Conservation (phyloP, 2,888 invertebrate species). For the Norana najaformis region DNA sequence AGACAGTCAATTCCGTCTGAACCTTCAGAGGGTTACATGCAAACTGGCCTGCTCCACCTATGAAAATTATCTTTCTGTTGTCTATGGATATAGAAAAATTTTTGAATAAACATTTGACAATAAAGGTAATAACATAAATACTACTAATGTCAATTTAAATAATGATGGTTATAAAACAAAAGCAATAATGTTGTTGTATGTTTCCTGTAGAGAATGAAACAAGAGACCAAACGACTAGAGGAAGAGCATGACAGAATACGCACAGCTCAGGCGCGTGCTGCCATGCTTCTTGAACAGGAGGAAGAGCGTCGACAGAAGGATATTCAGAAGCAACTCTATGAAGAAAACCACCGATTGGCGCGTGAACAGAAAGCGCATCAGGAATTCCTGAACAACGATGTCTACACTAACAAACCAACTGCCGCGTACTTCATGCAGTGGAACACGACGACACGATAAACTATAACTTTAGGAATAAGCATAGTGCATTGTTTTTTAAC, state of each 20-base stretch:
- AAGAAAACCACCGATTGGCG: slow-evolving; percentile 76
- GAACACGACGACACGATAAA: slow-evolving; percentile 79
- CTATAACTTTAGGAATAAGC: neutral
- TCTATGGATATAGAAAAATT: too few relatives aligned
- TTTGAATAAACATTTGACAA: neutral
- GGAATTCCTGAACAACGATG: slow-evolving; percentile 74
- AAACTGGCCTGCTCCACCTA: too few relatives aligned
- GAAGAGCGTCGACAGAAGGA: slow-evolving; percentile 71
- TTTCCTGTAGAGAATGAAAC: slow-evolving; percentile 44
- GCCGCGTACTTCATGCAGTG: slow-evolving; percentile 84
- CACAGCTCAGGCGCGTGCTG: slow-evolving; percentile 73
- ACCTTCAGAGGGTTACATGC: too few relatives aligned
- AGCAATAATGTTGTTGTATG: neutral
- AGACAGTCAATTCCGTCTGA: too few relatives aligned
- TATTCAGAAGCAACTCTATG: slow-evolving; percentile 69
- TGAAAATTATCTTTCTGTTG: too few relatives aligned
- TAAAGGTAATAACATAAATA: slow-evolving; percentile 15
- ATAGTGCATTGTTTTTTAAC: neutral
- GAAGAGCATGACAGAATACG: slow-evolving; percentile 70
- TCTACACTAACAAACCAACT: slow-evolving; percentile 77
- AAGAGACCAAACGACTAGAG: slow-evolving; percentile 56
- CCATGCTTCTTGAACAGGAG: slow-evolving; percentile 72
- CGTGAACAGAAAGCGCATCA: slow-evolving; percentile 76
- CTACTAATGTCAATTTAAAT: neutral
- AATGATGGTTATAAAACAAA: neutral